Conservation (phyloP, 1,140 invertebrate genomes). For the Probaryconus sp. region DNA sequence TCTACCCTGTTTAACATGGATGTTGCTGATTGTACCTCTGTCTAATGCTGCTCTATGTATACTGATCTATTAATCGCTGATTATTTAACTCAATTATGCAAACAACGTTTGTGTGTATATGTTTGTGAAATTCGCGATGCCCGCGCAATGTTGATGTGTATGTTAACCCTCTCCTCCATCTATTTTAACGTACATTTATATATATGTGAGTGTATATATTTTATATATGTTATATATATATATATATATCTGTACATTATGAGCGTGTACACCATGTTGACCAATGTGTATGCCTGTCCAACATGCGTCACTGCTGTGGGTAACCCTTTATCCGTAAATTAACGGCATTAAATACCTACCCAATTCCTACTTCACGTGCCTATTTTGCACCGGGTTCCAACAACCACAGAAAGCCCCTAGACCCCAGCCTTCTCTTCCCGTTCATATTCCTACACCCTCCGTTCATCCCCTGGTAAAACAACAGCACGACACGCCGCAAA, state of each 20-base stretch:
- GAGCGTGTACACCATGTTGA: no score
- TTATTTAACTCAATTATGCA: conserved; percentile 61
- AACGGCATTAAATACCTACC: conserved; percentile 32
- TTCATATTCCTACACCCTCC: conserved; percentile 36
- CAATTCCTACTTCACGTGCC: background rate
- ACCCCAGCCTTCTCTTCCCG: no score
- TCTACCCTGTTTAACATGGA: conserved; percentile 69
- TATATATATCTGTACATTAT: conserved; percentile 51
- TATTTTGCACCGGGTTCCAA: background rate
- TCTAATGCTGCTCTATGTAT: conserved; percentile 76
- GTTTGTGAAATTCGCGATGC: conserved; percentile 49
- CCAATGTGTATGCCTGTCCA: conserved; percentile 5
- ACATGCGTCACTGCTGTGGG: conserved; percentile 4
- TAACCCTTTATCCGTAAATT: conserved; percentile 9
- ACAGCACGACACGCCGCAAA: conserved; percentile 94
- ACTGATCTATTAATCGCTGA: conserved; percentile 68
- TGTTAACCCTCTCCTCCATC: no score
- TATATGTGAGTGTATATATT: conserved; percentile 46
- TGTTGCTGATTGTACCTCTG: conserved; percentile 77
- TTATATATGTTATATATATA: no score
- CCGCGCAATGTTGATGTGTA: conserved; percentile 45
- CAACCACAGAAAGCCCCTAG: conserved; percentile 25
- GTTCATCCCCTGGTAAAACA: conserved; percentile 62
- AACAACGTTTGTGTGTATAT: conserved; percentile 59
- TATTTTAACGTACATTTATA: conserved; percentile 21